phyloP scores from a whole-genome alignment of 2,797 vertebrate genomes.

The Thunnus albacares region DNA sequence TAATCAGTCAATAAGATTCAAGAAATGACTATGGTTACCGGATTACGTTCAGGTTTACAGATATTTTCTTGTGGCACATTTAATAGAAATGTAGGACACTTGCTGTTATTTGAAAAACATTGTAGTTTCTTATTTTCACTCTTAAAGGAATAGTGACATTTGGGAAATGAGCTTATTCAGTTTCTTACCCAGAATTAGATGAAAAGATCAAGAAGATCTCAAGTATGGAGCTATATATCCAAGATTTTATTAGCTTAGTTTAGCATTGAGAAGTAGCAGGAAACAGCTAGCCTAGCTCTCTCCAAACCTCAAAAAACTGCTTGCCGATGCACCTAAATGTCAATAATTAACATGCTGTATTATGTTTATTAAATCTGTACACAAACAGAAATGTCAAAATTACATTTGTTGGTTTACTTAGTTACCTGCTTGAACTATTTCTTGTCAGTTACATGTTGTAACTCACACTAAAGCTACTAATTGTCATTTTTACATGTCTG shows the following conservation, averaged over 20 bases:
- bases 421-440: too few species aligned
- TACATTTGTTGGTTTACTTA: too few species aligned
- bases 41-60: constrained; percentile 13
- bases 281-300: background rate
- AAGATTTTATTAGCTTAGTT: background rate
- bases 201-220: constrained; percentile 8
- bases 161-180: background rate
- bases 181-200: constrained; percentile 23
- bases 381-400: constrained; percentile 6
- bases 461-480: background rate
- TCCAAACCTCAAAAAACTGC: background rate
- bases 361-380: background rate
- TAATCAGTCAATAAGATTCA: constrained; percentile 20
- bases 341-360: constrained; percentile 6
- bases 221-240: constrained; percentile 1
- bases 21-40: background rate
- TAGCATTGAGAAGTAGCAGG: constrained; percentile 7
- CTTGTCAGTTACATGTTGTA: background rate
- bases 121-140: constrained; percentile 34
- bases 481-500: background rate
- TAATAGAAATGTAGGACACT: constrained; percentile 40
- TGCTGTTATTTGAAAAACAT: constrained; percentile 32
- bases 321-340: background rate
- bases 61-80: constrained; percentile 19
- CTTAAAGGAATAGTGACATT: constrained; percentile 20